Conservation (phyloP, 2,113 vertebrate species). For the Alligator sinensis region DNA sequence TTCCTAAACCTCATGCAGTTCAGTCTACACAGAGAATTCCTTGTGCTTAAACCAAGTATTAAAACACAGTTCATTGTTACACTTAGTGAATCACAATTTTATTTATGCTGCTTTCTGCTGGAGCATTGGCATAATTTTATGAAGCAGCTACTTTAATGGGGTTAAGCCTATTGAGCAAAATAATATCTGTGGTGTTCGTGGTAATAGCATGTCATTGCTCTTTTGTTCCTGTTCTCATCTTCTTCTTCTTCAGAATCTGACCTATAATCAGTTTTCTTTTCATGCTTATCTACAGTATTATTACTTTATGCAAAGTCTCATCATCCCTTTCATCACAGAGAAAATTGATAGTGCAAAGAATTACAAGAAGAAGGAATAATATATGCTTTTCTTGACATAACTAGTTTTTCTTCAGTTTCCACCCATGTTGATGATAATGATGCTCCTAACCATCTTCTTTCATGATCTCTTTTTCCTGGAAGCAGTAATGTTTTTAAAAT, state of each 20-base stretch:
- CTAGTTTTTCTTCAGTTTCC: background rate
- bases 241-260: constrained; percentile 43
- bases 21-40: background rate
- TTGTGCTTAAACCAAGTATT: constrained; percentile 9
- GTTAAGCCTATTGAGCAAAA: constrained; percentile 68
- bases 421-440: background rate
- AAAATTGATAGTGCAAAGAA: background rate
- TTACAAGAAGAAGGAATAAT: constrained; percentile 2
- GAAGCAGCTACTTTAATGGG: constrained; percentile 46
- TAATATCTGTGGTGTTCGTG: constrained; percentile 62
- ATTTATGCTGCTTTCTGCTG: constrained; percentile 37
- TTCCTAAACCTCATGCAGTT: background rate
- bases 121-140: constrained; percentile 35
- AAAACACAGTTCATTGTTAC: constrained; percentile 2
- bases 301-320: constrained; percentile 40
- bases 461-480: background rate
- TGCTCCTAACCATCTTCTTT: background rate
- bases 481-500: background rate
- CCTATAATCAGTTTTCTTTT: constrained; percentile 57
- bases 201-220: constrained; percentile 49
- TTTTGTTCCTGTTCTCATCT: constrained; percentile 55
- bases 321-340: background rate
- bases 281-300: constrained; percentile 15
- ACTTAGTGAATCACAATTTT: constrained; percentile 56
- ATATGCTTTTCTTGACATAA: background rate